These are phyloP conservation scores for Todiramphus chloris DNA, from an alignment of 2,113 vertebrate genomes.

Conservation along the genomic window DNA sequence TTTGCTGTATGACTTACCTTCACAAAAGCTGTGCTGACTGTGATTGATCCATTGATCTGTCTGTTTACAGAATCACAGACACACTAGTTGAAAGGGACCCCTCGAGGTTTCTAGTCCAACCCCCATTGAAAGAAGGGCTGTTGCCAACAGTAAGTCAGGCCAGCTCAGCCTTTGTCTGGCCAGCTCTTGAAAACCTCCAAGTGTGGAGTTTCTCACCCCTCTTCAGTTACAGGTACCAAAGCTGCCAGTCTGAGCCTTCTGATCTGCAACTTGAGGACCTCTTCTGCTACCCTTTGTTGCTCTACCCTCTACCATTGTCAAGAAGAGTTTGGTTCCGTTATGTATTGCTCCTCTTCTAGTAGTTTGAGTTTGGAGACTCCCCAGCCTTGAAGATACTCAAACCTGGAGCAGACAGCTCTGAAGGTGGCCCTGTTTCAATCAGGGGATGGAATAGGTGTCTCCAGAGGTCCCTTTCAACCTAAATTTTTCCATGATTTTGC, in stretches of 20 bases:
- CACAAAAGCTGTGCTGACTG: not conserved
- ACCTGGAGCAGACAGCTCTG: not conserved
- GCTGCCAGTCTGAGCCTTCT: not conserved
- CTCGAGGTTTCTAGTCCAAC: not conserved
- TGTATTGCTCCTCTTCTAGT: not conserved
- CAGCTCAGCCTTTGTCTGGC: not conserved
- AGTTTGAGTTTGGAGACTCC: not conserved
- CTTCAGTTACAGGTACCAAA: not conserved
- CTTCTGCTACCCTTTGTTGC: not conserved
- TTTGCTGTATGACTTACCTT: not conserved
- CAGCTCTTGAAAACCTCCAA: not conserved
- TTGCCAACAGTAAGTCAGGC: not conserved
- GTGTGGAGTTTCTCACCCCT: not conserved
- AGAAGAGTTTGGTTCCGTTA: not conserved
- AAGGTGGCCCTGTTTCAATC: not conserved
- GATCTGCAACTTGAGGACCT: not conserved
- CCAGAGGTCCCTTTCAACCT: constrained; percentile 21
- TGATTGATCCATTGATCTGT: not conserved
- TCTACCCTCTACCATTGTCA: not conserved
- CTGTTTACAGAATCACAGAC: not conserved
- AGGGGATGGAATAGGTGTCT: not conserved
- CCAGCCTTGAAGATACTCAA: not conserved
- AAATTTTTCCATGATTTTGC: not conserved
- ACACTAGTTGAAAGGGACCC: not conserved
- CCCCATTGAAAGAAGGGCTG: not conserved